Conservation (phyloP, 2,888 invertebrate species). For the Oscheius sp. region DNA sequence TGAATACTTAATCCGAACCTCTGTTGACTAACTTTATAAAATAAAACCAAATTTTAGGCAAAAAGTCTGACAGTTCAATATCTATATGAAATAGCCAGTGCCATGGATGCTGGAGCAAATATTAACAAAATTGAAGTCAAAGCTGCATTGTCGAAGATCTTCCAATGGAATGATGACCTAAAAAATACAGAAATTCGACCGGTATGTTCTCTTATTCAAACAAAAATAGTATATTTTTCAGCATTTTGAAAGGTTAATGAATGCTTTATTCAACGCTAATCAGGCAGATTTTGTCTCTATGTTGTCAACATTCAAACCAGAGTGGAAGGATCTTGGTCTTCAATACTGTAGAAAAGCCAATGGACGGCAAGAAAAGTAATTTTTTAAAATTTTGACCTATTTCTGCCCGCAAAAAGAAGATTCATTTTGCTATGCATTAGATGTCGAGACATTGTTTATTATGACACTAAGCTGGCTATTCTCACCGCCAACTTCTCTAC, state of each 20-base stretch:
- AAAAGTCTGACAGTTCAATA: conserved; percentile 74
- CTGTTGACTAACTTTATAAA: neutral
- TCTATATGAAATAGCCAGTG: conserved; percentile 71
- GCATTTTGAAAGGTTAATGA: conserved; percentile 19
- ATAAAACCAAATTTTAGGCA: conserved; percentile 70
- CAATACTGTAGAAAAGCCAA: conserved; percentile 2
- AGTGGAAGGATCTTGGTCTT: conserved; percentile 8
- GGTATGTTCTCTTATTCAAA: conserved; percentile 65
- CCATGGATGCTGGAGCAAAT: conserved; percentile 73
- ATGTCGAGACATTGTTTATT: too few species aligned
- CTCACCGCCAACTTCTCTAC: too few species aligned
- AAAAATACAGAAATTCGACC: conserved; percentile 78
- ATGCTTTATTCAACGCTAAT: conserved; percentile 32
- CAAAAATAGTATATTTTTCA: neutral
- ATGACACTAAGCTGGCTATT: neutral
- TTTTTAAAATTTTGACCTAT: neutral
- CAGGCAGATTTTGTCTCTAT: conserved; percentile 30
- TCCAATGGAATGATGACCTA: conserved; percentile 80
- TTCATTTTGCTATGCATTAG: too few species aligned
- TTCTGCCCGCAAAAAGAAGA: too few species aligned
- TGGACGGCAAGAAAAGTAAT: conserved; percentile 6
- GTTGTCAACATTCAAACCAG: conserved; percentile 23
- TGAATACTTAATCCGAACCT: too few species aligned
- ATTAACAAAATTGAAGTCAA: conserved; percentile 75
- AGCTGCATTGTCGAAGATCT: conserved; percentile 79